Evolutionary conservation across 2,797 vertebrate genomes (phyloP).

Genomic region (Nasua narica): DNA sequence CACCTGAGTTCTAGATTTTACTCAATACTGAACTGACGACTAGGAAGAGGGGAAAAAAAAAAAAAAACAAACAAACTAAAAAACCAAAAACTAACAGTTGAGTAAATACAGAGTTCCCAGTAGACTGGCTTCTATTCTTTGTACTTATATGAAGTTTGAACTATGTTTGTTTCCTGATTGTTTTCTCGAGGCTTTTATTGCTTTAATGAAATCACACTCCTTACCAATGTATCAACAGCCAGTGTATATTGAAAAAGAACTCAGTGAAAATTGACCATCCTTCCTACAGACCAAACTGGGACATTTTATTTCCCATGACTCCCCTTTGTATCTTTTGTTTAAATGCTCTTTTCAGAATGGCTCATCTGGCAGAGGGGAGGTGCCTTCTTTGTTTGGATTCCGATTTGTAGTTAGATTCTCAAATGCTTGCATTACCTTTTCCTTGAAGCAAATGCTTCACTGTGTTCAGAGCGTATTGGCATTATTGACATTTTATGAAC

Average conservation of each 20-base stretch:
- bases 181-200: neutral
- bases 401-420: neutral
- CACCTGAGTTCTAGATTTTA: neutral
- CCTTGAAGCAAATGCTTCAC: neutral
- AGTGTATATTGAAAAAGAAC: neutral
- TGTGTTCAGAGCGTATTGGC: neutral
- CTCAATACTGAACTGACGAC: neutral
- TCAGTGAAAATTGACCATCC: neutral
- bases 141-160: neutral
- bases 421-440: neutral
- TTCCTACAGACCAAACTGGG: neutral
- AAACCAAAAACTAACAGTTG: neutral
- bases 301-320: neutral
- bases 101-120: neutral
- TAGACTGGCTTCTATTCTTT: neutral
- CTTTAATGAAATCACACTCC: neutral
- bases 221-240: neutral
- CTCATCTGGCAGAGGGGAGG: neutral
- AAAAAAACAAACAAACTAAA: neutral
- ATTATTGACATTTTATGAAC: neutral
- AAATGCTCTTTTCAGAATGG: neutral
- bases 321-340: neutral
- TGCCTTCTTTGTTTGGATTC: neutral
- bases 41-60: neutral
- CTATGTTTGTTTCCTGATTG: neutral